Percentiles rank a stretch among this genome's conserved stretches.
Conservation (phyloP, 2,113 vertebrate species). For the Oxyruncus cristatus region DNA sequence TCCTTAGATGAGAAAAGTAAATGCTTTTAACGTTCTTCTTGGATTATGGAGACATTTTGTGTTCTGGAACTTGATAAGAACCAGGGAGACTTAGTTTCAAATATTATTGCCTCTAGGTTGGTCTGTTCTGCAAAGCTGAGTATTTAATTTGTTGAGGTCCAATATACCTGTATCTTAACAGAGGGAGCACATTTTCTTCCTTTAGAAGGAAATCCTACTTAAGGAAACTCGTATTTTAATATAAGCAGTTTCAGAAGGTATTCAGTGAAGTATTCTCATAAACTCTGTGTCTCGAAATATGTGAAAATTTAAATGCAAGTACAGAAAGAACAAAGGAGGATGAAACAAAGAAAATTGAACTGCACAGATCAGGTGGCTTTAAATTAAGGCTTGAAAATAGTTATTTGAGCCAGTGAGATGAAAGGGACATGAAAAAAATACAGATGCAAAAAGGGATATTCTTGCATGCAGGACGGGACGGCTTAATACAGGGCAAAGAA, state of each 20-base stretch:
- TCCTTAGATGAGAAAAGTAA: not conserved
- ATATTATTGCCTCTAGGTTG: accelerated
- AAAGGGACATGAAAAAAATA: not conserved
- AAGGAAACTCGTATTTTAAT: not conserved
- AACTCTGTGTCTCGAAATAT: not conserved
- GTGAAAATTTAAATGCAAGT: not conserved
- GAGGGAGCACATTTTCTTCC: not conserved
- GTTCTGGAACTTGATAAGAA: not conserved
- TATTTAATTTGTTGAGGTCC: not conserved
- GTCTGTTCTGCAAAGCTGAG: not conserved
- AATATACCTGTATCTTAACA: not conserved
- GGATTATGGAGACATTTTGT: not conserved
- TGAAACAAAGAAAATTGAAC: not conserved
- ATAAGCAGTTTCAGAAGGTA: not conserved
- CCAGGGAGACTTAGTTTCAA: not conserved
- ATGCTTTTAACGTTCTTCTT: not conserved
- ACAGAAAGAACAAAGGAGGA: not conserved
- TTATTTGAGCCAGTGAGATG: not conserved
- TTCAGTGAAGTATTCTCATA: not conserved
- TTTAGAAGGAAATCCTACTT: not conserved
- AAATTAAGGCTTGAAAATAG: not conserved
- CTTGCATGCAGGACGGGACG: not conserved
- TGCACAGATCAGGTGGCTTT: not conserved
- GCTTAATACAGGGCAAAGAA: not conserved
- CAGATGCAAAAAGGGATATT: not conserved